Evolutionary conservation across 2,797 vertebrate species (phyloP).

Genomic region (Spinus pinus): DNA sequence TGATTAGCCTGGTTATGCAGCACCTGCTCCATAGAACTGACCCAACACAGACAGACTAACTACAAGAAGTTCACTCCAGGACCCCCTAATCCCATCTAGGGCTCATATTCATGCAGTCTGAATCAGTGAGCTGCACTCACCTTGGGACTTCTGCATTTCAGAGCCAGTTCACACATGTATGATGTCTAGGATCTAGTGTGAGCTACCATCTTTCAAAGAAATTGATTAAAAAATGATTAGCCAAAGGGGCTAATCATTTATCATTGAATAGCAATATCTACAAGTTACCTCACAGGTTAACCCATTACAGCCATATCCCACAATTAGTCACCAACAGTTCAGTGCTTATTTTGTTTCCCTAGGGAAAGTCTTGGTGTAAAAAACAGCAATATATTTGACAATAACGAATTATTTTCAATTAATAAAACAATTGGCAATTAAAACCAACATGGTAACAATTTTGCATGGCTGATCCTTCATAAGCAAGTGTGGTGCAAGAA

Average conservation of each 20-base stretch:
- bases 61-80: not conserved
- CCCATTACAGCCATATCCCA: not conserved
- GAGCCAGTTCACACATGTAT: not conserved
- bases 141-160: not conserved
- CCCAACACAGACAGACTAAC: not conserved
- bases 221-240: not conserved
- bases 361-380: not conserved
- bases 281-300: not conserved
- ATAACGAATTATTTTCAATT: not conserved
- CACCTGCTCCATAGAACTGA: not conserved
- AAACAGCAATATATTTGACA: not conserved
- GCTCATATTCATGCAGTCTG: not conserved
- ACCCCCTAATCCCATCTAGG: not conserved
- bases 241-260: not conserved
- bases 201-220: not conserved
- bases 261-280: not conserved
- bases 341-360: not conserved
- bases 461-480: not conserved
- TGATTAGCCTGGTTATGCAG: not conserved
- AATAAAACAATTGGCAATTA: constrained; percentile 5
- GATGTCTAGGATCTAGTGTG: not conserved
- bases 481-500: not conserved
- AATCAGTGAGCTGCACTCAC: not conserved
- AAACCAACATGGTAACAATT: not conserved
- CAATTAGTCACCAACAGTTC: not conserved